Percentiles rank a stretch among this genome's conserved stretches.
Evolutionary conservation across 2,888 invertebrate genomes (phyloP).

Genomic region (Cerastoderma edule): DNA sequence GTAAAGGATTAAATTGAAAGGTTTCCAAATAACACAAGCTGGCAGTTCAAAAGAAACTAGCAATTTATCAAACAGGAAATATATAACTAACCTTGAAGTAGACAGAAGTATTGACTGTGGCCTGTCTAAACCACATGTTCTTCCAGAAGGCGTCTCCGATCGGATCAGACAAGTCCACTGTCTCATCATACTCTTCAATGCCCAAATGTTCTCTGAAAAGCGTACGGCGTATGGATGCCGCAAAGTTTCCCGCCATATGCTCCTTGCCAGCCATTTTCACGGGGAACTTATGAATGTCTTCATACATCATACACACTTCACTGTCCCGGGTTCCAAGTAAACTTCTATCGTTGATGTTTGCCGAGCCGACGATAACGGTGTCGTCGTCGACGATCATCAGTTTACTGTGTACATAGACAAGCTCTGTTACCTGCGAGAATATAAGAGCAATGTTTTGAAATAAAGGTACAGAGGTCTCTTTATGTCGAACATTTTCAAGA

Average conservation of each 20-base stretch:
- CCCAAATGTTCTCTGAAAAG: slow-evolving; percentile 97
- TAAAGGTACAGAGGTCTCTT: no score
- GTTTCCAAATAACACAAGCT: no score
- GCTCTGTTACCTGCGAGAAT: slow-evolving; percentile 89
- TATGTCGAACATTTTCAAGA: no score
- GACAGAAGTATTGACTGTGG: slow-evolving; percentile 92
- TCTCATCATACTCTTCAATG: slow-evolving; percentile 84
- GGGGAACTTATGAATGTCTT: slow-evolving; percentile 86
- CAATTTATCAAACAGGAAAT: no score
- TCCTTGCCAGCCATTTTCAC: slow-evolving; percentile 91
- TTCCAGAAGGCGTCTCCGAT: slow-evolving; percentile 92
- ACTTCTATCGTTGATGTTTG: slow-evolving; percentile 98
- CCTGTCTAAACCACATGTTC: slow-evolving; percentile 92
- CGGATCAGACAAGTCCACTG: slow-evolving; percentile 90
- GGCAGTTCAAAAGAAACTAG: no score
- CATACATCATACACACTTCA: slow-evolving; percentile 92
- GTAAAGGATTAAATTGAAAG: no score
- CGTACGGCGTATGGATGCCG: slow-evolving; percentile 92
- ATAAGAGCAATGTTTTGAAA: no score
- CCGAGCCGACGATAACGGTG: slow-evolving; percentile 96
- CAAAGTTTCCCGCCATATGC: slow-evolving; percentile 93
- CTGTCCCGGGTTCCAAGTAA: slow-evolving; percentile 97
- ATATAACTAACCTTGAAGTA: slow-evolving; percentile 91
- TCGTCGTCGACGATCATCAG: slow-evolving; percentile 97
- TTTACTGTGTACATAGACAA: slow-evolving; percentile 99